Evolutionary conservation across 2,888 invertebrate species (phyloP), one percentile per base, ranked within the genome.

Genomic region (Panorpa germanica): DNA sequence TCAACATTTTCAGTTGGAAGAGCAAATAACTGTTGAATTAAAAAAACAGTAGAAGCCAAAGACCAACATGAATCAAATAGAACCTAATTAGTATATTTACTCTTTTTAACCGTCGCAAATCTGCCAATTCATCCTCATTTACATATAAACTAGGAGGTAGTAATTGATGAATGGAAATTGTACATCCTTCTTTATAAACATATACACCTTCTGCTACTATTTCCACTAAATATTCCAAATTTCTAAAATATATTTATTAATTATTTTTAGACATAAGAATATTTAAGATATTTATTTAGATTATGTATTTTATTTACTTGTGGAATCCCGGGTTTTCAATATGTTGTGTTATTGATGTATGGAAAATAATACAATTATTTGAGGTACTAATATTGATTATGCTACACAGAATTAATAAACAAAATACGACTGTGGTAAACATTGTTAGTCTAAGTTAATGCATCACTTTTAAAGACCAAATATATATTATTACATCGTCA

Each of bases 211-310:
- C 37, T 37, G 43, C 39, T 10, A 40, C 38, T 21, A 53, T 45
- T 43, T 61, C 59, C 8, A 61, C 43, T 7, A 57, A 41, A 48
- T 59, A 60, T 35, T 52, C 47, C 22, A 59, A 41, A 34, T 57
- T 51, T 31, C 57, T 57, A 36, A 10, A 49, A 46, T 16, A 31
- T 29, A 28, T 32, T 26, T 8, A 27, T 29, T 20, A 19, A 13
- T 11, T 28, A 16, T 19, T 28, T 17, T 25, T 13, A 9, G 25
- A 35, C 9, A 14, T 21, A 25, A 19, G n/a, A n/a, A n/a, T n/a
- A n/a, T n/a, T n/a, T n/a, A n/a, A n/a, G n/a, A n/a, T n/a, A n/a
- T n/a, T n/a, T n/a, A n/a, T n/a, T n/a, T n/a, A n/a, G n/a, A n/a
- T n/a, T n/a, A n/a, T n/a, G n/a, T n/a, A n/a, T n/a, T n/a, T n/a